Evolutionary conservation across 2,113 vertebrate genomes (phyloP), one percentile per base, ranked within the genome.

Genomic region (Xiphophorus couchianus): DNA sequence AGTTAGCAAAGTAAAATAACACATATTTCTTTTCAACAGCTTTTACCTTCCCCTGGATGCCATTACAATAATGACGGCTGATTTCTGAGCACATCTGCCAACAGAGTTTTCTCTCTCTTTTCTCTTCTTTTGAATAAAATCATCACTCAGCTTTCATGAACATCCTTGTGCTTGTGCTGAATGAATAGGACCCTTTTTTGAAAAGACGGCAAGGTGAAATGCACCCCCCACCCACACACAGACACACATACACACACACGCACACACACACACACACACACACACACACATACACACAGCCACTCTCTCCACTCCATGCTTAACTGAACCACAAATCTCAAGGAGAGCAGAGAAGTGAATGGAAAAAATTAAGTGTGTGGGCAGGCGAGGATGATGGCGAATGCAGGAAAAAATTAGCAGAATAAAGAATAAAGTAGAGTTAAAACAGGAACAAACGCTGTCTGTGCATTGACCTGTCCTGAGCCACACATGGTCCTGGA

Each of bases 141-240:
- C 39, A 76, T 80, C 39, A 62, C 39, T 73, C 67, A 13, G 74
- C 81, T 86, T 88, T 86, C 69, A 86, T 5, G 70, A 81, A 80
- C 71, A 74, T 74, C 64, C 28, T 62, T 79, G 75, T 69, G 84
- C 73, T 83, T 69, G 75, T 78, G 69, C 28, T 58, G 73, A 30
- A 35, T 89, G 86, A 89, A 91, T 81, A 84, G 84, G 12, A 12
- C 9, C 33, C 65, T 79, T 86, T 37, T 37, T 78, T 82, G 74
- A 87, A 92, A 89, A 85, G 71, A 62, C 78, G 72, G 76, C 86
- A 86, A 89, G 87, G 86, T 89, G 81, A 90, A 91, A 83, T 79
- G 68, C 66, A 83, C 65, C 39, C 3, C 82, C 68, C 68, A 17
- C 69, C 82, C 54, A 72, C 37, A 54, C 44, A 1, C 39, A 42